Conservation (phyloP, 2,888 invertebrate genomes). For the Parnassius apollo region DNA sequence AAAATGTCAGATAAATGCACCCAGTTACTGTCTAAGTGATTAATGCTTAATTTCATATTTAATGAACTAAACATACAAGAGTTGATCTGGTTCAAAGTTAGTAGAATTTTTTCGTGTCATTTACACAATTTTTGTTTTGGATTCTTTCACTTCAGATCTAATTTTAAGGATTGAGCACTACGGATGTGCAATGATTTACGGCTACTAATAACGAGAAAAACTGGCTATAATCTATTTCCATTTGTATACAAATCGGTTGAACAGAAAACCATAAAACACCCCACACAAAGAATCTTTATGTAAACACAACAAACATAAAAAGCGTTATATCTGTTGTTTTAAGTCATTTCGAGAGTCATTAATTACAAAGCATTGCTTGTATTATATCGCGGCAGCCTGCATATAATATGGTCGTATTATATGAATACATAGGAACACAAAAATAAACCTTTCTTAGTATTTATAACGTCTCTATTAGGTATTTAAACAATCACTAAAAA, state of each 20-base stretch:
- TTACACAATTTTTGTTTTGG: slow-evolving; percentile 31
- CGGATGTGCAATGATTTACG: slow-evolving; percentile 77
- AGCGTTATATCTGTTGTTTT: slow-evolving; percentile 77
- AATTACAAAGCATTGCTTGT: slow-evolving; percentile 60
- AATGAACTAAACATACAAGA: slow-evolving; percentile 7
- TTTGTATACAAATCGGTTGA: slow-evolving; percentile 79
- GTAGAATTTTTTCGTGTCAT: not conserved
- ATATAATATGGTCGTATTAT: slow-evolving; percentile 53
- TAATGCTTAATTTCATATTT: slow-evolving; percentile 44
- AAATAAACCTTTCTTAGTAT: slow-evolving; percentile 18
- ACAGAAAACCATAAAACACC: slow-evolving; percentile 80
- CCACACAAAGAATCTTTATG: slow-evolving; percentile 80
- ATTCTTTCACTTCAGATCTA: slow-evolving; percentile 61
- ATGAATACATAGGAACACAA: slow-evolving; percentile 30
- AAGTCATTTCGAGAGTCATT: slow-evolving; percentile 77
- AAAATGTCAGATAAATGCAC: slow-evolving; percentile 34
- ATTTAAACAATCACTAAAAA: slow-evolving; percentile 3
- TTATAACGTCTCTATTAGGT: not conserved
- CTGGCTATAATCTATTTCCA: slow-evolving; percentile 80
- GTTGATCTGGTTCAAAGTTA: not conserved
- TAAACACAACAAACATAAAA: slow-evolving; percentile 78
- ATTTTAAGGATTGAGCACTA: slow-evolving; percentile 64
- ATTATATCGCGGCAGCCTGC: slow-evolving; percentile 42
- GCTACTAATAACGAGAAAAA: slow-evolving; percentile 79
- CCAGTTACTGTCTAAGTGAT: slow-evolving; percentile 42